Base-by-base conservation (phyloP, 1,140 invertebrate species). In the Delia radicum region DNA sequence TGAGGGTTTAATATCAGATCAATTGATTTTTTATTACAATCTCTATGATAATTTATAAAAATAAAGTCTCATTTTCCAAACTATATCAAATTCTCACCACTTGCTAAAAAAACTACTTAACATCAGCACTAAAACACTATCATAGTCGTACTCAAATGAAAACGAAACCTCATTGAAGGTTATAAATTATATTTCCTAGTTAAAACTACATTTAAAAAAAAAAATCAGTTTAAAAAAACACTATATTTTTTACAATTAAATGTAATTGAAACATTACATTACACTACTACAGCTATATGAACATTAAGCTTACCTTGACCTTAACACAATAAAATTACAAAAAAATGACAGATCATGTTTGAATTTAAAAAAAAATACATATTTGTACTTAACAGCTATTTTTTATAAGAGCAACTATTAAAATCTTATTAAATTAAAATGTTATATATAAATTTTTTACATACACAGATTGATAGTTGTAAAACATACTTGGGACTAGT, bases 321-420 rank as follows among this genome's bases (percentile, higher is more conserved):
- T 83, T 83, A 83, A 81, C 82, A 82, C 81, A 81, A 83, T 82
- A 83, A 83, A 81, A 33, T 10, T 21, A 61, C 26, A 65, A 28
- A 55, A 55, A 37, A 37, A 37, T 7, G 8, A 37, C 31, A 37
- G 8, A n/a, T n/a, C n/a, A n/a, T 42, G 37, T 42, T 42, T 42
- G n/a, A 42, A 42, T 42, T 21, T 5, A 18, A 55, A 55, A 21
- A 55, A 55, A 21, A 55, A 18, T 48, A 48, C 13, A 5, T 15
- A 48, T 10, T 33, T 33, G 10, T 15, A 48, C 15, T 48, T 48
- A 15, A 48, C 42, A 48, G n/a, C 12, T 48, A 48, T 48, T 48
- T 21, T 55, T 55, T 55, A 55, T 55, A 21, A 55, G 48, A 55
- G 48, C 4, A 55, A 55, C 48, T 48, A 48, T 48, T 15, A 48